These are phyloP conservation scores for Macaca mulatta DNA, from an alignment of 2,113 vertebrate genomes.

Conservation along the genomic window DNA sequence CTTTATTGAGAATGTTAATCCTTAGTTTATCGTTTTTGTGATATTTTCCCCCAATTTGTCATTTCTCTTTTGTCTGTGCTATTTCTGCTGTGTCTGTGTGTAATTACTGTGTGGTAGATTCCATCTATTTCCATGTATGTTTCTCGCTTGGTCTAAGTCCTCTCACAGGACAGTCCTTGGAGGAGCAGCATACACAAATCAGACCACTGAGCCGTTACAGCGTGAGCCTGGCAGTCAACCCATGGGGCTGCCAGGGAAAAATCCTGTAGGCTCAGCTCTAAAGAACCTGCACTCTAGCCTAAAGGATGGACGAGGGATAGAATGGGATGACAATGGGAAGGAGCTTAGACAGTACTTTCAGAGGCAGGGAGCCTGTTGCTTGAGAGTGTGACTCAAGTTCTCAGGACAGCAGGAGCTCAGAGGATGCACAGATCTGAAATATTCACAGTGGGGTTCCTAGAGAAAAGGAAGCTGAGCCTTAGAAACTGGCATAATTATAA, in stretches of 20 bases:
- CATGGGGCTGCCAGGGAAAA: background rate
- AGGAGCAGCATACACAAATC: background rate
- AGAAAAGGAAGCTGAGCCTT: background rate
- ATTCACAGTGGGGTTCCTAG: background rate
- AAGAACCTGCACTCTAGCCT: background rate
- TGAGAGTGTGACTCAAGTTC: background rate
- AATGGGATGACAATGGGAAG: background rate
- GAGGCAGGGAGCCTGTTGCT: background rate
- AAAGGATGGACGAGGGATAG: background rate
- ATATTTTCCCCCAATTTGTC: background rate
- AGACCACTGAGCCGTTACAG: background rate
- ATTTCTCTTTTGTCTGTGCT: background rate
- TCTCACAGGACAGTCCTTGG: background rate
- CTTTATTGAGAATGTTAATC: background rate
- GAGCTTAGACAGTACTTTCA: background rate
- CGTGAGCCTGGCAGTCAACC: background rate
- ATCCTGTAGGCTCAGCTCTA: background rate
- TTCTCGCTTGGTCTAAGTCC: background rate
- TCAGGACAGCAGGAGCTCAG: background rate
- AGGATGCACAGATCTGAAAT: background rate
- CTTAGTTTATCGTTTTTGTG: background rate
- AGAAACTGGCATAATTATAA: background rate
- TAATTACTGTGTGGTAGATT: background rate
- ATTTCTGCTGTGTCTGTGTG: background rate
- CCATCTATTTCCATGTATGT: background rate